Conservation (phyloP, 2,888 invertebrate genomes). For the Hymenopus coronatus region DNA sequence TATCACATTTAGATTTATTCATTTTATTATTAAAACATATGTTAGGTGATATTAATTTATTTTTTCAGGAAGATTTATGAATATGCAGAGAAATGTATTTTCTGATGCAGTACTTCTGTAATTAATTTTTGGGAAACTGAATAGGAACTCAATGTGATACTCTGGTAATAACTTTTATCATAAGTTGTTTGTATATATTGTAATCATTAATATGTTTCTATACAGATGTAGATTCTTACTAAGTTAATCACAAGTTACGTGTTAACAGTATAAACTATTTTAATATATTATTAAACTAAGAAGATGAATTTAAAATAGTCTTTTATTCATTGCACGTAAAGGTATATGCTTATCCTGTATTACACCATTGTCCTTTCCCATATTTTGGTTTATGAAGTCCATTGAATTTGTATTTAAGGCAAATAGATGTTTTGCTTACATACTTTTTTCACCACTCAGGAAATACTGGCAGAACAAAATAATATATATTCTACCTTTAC, state of each 20-base stretch:
- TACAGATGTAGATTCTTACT: background rate
- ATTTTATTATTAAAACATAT: background rate
- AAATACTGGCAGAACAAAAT: too few species aligned
- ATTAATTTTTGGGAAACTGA: background rate
- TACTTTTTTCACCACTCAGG: too few species aligned
- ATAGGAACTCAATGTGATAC: background rate
- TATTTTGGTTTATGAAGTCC: too few species aligned
- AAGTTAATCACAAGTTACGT: background rate
- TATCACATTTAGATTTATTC: background rate
- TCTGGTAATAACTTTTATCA: background rate
- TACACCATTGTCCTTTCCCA: too few species aligned
- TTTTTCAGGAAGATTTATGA: background rate
- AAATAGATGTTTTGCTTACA: too few species aligned
- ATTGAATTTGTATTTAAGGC: too few species aligned
- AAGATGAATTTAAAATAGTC: background rate
- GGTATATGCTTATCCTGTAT: too few species aligned
- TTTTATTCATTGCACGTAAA: background rate
- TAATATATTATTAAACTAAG: background rate
- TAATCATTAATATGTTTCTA: background rate
- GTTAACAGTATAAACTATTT: background rate
- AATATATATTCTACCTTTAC: too few species aligned
- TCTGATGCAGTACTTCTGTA: background rate
- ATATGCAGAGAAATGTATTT: background rate
- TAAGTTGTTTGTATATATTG: background rate
- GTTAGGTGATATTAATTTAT: background rate